Evolutionary conservation across 2,888 invertebrate genomes (phyloP).

Genomic region (Mythimna lalbum): DNA sequence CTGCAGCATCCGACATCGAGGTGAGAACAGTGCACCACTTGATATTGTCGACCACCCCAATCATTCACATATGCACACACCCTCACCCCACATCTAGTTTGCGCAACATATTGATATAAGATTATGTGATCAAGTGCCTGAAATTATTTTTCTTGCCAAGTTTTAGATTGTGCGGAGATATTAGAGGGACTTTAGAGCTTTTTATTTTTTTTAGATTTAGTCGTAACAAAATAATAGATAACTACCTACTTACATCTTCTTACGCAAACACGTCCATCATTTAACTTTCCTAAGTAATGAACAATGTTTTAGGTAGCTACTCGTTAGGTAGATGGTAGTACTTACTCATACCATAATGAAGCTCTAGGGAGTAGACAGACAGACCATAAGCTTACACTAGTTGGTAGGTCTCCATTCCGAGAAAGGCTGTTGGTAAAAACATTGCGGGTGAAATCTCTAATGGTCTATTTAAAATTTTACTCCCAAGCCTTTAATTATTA

Average conservation of each 20-base stretch:
- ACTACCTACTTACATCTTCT: background rate
- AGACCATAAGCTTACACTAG: slow-evolving; percentile 18
- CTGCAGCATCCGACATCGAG: slow-evolving; percentile 66
- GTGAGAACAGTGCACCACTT: slow-evolving; percentile 69
- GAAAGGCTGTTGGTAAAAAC: slow-evolving; percentile 20
- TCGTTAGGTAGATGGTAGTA: background rate
- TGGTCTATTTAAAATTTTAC: slow-evolving; percentile 24
- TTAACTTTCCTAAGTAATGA: background rate
- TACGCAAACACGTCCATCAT: background rate
- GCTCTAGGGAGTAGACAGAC: slow-evolving; percentile 19
- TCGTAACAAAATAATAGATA: background rate
- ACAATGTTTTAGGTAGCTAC: background rate
- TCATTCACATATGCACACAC: background rate
- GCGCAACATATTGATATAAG: slow-evolving; percentile 7
- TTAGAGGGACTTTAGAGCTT: background rate
- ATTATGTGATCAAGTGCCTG: slow-evolving; percentile 22
- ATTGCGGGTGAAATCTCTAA: slow-evolving; percentile 28
- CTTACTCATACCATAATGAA: slow-evolving; percentile 8
- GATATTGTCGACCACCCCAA: slow-evolving; percentile 47
- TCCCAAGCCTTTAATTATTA: slow-evolving; percentile 8
- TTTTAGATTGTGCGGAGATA: slow-evolving; percentile 10
- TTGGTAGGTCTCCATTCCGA: slow-evolving; percentile 4
- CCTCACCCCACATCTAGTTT: background rate
- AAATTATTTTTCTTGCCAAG: slow-evolving; percentile 12
- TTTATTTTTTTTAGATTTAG: background rate